Base-by-base conservation (phyloP, 2,113 vertebrate genomes). In the Pavo muticus region DNA sequence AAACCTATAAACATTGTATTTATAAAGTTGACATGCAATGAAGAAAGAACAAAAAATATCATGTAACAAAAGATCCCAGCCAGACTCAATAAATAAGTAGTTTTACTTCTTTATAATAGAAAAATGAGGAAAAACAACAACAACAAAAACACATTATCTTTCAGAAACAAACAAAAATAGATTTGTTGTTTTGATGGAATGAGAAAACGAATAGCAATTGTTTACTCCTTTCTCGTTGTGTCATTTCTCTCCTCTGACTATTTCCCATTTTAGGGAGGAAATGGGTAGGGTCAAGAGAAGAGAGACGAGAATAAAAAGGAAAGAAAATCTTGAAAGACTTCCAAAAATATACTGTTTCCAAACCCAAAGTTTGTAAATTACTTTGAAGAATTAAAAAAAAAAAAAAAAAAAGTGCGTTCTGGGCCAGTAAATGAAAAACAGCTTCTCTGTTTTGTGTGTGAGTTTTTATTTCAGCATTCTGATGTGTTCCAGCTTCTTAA, bases 1-100 rank as follows among this genome's bases (percentile, higher is more conserved):
- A 71, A 87, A 83, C 17, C 50, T 63, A 85, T 86, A 93, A 95
- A 94, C 63, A 73, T 19, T 71, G 9, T 80, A 79, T 87, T 87
- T 88, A 48, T 76, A 93, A 95, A 87, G 48, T 1, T 78, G 71
- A 37, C 37, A 39, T 13, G 35, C 61, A 91, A 70, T 54, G 69
- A 81, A 76, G 81, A 87, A 75, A 44, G 24, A 5, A 68, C 7
- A 24, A 76, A 88, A 87, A 39, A 10, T 2, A 24, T 76, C 50
- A 87, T 82, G 14, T 48, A 81, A 70, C 29, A 84, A 59, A 88
- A 67, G 25, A 65, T 47, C 79, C 14, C 30, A 85, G 17, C 2
- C 29, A 88, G 42, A 81, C 16, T 69, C 10, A 70, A 59, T 69
- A 84, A 67, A 60, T 60, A 8, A 8, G 74, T 76, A 50, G 4